Evolutionary conservation across 1,140 invertebrate genomes (phyloP), one percentile per base, ranked within the genome.

Genomic region (Drosophila nasuta): DNA sequence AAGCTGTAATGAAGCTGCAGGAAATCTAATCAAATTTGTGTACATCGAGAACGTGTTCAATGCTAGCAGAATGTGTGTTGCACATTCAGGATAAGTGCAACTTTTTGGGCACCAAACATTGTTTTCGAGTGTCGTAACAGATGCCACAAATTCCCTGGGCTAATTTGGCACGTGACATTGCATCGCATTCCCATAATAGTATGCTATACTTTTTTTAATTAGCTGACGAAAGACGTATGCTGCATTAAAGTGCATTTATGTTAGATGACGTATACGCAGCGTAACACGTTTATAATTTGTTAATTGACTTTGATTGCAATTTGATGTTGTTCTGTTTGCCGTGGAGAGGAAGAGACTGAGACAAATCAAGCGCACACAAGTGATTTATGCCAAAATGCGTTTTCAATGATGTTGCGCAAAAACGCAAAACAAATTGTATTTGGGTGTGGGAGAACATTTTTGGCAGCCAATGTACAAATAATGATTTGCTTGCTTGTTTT

Each of bases 381-480:
- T 79, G 77, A 79, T 79, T 79, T 79, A 79, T 79, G 59, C 43
- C 54, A 62, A 83, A 82, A 79, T 79, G 60, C 73, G 64, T 73
- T 79, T 79, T 72, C 77, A 72, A 79, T 79, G 77, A 77, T 75
- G 62, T 59, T 79, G 33, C 43, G 28, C 33, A 57, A 38, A 62
- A 28, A 38, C 56, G 54, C 46, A 65, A 73, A 25, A 59, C 48
- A 68, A 56, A 51, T 62, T 52, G 33, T 43, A n/a, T 25, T 11
- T 10, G 10, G 11, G 17, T 4, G 4, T 15, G 15, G 15, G 38
- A 43, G n/a, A 54, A 54, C n/a, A 54, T 15, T 33, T 30, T 54
- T 13, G 51, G 7, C 1, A 11, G 38, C 17, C 59, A 78, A 86
- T 87, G 75, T 77, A 75, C 74, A 82, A 76, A 81, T 86, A 87